Conservation (phyloP, 2,113 vertebrate species). For the Ursus arctos region DNA sequence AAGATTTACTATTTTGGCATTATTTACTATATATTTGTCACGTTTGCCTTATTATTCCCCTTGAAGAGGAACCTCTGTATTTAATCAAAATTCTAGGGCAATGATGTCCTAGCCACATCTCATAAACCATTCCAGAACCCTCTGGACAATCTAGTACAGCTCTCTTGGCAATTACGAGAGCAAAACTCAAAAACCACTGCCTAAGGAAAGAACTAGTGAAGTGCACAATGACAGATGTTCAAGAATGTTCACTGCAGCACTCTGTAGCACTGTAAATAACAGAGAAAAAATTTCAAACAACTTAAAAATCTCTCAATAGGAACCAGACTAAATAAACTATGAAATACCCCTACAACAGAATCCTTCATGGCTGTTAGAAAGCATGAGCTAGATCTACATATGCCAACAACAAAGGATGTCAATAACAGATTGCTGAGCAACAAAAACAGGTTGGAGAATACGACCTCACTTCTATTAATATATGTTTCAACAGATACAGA, state of each 20-base stretch:
- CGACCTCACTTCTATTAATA: neutral
- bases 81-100: conserved; percentile 64
- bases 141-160: neutral
- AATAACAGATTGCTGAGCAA: neutral
- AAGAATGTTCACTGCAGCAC: conserved; percentile 31
- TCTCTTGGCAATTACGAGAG: neutral
- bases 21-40: neutral
- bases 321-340: conserved; percentile 59
- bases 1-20: conserved; percentile 28
- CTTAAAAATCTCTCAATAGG: conserved; percentile 42
- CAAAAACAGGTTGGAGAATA: conserved; percentile 25
- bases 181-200: conserved; percentile 59
- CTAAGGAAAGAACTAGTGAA: conserved; percentile 44
- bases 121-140: conserved; percentile 55
- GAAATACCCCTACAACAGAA: neutral
- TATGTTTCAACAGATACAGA: neutral
- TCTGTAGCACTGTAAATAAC: conserved; percentile 14
- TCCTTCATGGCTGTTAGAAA: neutral
- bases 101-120: conserved; percentile 14
- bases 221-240: neutral
- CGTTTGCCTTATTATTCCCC: conserved; percentile 46
- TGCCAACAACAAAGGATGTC: neutral
- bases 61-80: conserved; percentile 14
- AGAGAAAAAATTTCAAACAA: conserved; percentile 47
- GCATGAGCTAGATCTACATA: neutral